Conservation (phyloP, 1,140 invertebrate species). For the Cepaea nemoralis region DNA sequence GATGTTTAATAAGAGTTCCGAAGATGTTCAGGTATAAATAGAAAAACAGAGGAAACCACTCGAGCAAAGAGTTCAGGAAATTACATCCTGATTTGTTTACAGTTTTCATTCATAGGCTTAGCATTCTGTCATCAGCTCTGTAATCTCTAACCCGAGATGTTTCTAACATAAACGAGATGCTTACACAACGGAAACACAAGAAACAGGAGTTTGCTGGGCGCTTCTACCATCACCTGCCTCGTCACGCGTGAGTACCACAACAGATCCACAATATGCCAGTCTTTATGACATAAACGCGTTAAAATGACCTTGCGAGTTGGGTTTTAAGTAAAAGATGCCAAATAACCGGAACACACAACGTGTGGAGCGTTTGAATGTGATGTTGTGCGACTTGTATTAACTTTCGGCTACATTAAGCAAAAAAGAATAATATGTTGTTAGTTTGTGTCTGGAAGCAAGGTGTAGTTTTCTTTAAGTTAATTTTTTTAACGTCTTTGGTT, state of each 20-base stretch:
- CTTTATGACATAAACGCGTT: constrained; percentile 12
- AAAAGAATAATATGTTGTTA: constrained; percentile 1
- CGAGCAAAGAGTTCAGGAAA: neutral
- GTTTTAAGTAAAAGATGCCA: neutral
- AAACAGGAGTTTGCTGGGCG: neutral
- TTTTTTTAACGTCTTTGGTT: no score
- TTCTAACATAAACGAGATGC: neutral
- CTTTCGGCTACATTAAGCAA: constrained; percentile 4
- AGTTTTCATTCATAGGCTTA: neutral
- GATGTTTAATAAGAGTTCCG: constrained; percentile 1
- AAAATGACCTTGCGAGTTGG: constrained; percentile 13
- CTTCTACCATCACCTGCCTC: neutral
- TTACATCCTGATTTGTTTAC: neutral
- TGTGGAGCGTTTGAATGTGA: no score
- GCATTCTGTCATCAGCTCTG: neutral
- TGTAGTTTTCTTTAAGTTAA: neutral
- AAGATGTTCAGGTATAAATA: neutral
- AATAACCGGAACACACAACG: constrained; percentile 20
- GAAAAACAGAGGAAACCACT: constrained; percentile 4
- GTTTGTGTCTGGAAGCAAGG: neutral
- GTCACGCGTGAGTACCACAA: neutral
- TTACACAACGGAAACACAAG: neutral
- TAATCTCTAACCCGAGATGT: neutral
- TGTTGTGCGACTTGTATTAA: neutral
- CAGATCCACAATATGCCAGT: neutral